phyloP scores from a whole-genome alignment of 2,888 invertebrate species.

The Hydroisotoma schaefferi region DNA sequence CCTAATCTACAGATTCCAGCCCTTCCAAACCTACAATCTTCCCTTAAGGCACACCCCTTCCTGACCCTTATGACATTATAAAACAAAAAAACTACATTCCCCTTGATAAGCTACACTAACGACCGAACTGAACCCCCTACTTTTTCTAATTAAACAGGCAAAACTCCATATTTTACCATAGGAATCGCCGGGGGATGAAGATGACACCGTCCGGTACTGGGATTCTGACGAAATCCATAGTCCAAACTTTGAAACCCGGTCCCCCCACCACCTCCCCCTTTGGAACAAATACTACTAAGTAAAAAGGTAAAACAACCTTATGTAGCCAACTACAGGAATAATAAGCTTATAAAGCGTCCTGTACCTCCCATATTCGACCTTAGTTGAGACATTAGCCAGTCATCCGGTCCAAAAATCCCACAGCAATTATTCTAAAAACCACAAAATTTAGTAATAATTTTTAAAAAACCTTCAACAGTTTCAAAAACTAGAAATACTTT shows the following conservation, averaged over 20 bases:
- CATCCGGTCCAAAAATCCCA: constrained; percentile 43
- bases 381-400: constrained; percentile 43
- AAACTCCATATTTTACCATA: constrained; percentile 9
- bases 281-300: not conserved
- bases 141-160: too few species aligned
- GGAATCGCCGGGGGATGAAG: constrained; percentile 40
- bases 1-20: too few species aligned
- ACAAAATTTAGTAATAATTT: not conserved
- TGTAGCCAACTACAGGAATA: too few species aligned
- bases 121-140: too few species aligned
- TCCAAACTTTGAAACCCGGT: constrained; percentile 19
- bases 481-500: not conserved
- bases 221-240: constrained; percentile 25
- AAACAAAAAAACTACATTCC: too few species aligned
- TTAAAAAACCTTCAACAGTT: not conserved
- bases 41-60: too few species aligned
- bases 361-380: constrained; percentile 15
- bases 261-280: constrained; percentile 5
- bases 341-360: not conserved
- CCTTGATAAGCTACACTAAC: too few species aligned
- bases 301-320: too few species aligned
- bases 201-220: constrained; percentile 44
- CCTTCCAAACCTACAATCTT: too few species aligned
- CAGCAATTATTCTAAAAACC: constrained; percentile 36
- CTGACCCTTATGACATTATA: too few species aligned